Evolutionary conservation across 1,140 invertebrate species (phyloP), one percentile per base, ranked within the genome.

Genomic region (Penaeus japonicus): DNA sequence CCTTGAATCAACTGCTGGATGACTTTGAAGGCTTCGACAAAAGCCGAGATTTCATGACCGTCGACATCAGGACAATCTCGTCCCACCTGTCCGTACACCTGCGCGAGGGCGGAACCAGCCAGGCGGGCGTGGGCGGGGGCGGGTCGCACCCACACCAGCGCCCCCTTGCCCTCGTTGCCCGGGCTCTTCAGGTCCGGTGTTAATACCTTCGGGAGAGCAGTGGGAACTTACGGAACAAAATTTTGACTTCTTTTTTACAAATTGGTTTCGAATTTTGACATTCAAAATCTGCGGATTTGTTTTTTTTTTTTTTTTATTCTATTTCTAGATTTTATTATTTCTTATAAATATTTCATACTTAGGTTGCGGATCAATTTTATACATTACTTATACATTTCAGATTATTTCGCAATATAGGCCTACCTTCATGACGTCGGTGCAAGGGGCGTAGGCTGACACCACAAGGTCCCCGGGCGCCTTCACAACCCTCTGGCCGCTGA

Each of bases 381-480:
- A n/a, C n/a, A n/a, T n/a, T n/a, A n/a, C n/a, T n/a, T n/a, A n/a
- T n/a, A n/a, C n/a, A n/a, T n/a, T n/a, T n/a, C n/a, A n/a, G n/a
- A n/a, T n/a, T n/a, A n/a, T n/a, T n/a, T n/a, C n/a, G n/a, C n/a
- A n/a, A n/a, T n/a, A n/a, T n/a, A n/a, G n/a, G 30, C n/a, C 65
- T 65, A 81, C 88, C 84, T 92, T 94, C 39, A 93, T 95, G 22
- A 99, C 95, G 92, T 99, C 96, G 0, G 96, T 96, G 93, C 98
- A 99, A 0, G 97, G 97, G 0, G 97, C 98, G 93, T 99, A 99
- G 0, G 96, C 96, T 2, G 98, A 99, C 27, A 99, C 94, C 0
- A 99, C 98, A 10, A 99, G 93, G 20, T 98, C 97, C 39, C 98
- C 94, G 93, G 91, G 91, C 85, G 90, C 84, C 85, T 90, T 90